Evolutionary conservation across 2,797 vertebrate genomes (phyloP).

Genomic region (Malacoraja senta): DNA sequence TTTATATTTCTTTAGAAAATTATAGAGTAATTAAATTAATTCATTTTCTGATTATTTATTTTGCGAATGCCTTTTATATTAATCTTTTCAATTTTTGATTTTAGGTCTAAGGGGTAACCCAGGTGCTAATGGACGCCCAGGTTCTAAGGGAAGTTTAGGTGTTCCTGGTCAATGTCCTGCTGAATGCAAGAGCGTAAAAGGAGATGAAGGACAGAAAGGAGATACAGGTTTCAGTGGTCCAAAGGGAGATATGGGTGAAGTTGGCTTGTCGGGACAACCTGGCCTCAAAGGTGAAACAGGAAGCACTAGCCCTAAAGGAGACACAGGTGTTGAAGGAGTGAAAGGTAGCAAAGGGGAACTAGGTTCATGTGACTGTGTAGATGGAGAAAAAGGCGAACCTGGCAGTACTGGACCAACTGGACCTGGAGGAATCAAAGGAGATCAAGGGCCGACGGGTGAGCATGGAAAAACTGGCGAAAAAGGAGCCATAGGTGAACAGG

Average conservation of each 20-base stretch:
- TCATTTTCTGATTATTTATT: not conserved
- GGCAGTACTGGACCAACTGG: conserved; percentile 55
- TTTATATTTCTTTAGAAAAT: not conserved
- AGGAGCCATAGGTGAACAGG: conserved; percentile 51
- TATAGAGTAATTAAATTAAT: not conserved
- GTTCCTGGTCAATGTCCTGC: conserved; percentile 14
- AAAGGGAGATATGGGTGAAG: conserved; percentile 53
- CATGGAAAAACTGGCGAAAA: conserved; percentile 46
- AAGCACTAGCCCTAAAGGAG: conserved; percentile 44
- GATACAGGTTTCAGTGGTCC: conserved; percentile 46
- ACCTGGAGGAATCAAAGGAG: conserved; percentile 48
- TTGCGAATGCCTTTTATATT: not conserved
- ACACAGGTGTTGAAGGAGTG: conserved; percentile 38
- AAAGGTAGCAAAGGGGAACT: conserved; percentile 51
- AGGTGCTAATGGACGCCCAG: conserved; percentile 52
- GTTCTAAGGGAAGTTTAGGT: conserved; percentile 46
- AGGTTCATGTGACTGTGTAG: conserved; percentile 49
- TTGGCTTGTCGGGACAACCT: not conserved
- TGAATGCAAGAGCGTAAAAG: conserved; percentile 48
- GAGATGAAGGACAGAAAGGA: conserved; percentile 58
- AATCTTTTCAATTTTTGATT: not conserved
- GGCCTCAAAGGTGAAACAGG: conserved; percentile 27
- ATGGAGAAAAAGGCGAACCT: conserved; percentile 48
- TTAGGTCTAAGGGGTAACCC: conserved; percentile 61
- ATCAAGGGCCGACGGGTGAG: conserved; percentile 47